Conservation (phyloP, 2,797 vertebrate genomes). For the Eurystomus glaucurus region DNA sequence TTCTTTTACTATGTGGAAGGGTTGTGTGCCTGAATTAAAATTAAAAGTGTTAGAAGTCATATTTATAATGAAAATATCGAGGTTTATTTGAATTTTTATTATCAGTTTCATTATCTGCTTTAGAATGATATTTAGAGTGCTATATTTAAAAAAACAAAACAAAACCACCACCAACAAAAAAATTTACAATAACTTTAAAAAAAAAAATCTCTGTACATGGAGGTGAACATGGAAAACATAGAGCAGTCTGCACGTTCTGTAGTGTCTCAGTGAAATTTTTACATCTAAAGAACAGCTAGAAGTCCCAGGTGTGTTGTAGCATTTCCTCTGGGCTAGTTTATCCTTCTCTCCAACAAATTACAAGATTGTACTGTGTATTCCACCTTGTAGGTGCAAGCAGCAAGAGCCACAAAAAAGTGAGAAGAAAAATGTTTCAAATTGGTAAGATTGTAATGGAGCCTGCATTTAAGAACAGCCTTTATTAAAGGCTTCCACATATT, state of each 20-base stretch:
- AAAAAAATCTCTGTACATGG: not conserved
- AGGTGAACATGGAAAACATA: not conserved
- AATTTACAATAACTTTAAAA: not conserved
- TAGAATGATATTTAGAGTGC: not conserved
- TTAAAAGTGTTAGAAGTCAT: not conserved
- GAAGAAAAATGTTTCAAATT: not conserved
- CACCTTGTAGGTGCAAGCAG: not conserved
- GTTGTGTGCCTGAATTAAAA: not conserved
- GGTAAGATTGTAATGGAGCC: not conserved
- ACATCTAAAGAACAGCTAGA: not conserved
- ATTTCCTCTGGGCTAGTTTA: not conserved
- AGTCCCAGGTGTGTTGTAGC: not conserved
- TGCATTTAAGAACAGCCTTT: not conserved
- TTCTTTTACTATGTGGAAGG: not conserved
- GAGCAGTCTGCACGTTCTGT: not conserved
- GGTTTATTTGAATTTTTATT: not conserved
- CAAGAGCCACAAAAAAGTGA: not conserved
- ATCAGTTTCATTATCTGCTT: not conserved
- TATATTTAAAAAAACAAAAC: not conserved
- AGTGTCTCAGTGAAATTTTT: not conserved
- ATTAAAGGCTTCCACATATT: not conserved
- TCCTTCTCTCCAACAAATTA: not conserved
- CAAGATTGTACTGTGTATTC: not conserved
- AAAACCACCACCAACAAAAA: not conserved
- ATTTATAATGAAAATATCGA: not conserved